Conservation (phyloP, 2,797 vertebrate species). For the Anguilla anguilla region DNA sequence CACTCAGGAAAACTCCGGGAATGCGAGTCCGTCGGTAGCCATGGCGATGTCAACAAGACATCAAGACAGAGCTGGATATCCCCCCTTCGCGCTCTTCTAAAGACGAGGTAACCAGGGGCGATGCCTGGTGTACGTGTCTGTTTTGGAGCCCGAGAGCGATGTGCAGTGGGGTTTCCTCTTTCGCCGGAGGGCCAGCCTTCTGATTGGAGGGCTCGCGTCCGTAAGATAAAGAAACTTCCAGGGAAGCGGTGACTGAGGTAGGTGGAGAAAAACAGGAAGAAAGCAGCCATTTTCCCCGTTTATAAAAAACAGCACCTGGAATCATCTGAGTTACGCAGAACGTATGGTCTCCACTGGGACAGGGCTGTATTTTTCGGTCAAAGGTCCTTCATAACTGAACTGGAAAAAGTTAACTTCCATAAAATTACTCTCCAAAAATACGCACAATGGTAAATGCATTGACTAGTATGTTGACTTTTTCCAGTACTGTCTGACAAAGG, state of each 20-base stretch:
- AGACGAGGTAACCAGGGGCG: neutral
- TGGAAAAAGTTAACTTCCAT: neutral
- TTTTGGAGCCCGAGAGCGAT: neutral
- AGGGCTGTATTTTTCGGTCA: neutral
- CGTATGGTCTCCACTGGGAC: neutral
- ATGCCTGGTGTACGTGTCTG: neutral
- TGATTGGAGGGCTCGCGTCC: neutral
- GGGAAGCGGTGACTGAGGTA: neutral
- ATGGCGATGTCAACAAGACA: constrained; percentile 40
- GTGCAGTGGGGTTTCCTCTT: neutral
- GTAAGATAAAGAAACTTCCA: neutral
- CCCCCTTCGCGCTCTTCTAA: constrained; percentile 23
- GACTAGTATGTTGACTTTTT: too few relatives aligned
- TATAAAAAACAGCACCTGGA: neutral
- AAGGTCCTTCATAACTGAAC: neutral
- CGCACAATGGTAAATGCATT: too few relatives aligned
- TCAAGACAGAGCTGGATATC: constrained; percentile 27
- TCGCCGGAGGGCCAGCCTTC: too few relatives aligned
- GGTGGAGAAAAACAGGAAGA: neutral
- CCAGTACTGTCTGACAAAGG: too few relatives aligned
- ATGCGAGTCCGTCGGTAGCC: constrained; percentile 45
- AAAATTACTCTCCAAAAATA: neutral
- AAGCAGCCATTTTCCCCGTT: neutral
- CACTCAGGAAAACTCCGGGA: constrained; percentile 41
- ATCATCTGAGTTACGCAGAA: too few relatives aligned